phyloP scores from a whole-genome alignment of 2,113 vertebrate genomes.

The Atrichornis clamosus region DNA sequence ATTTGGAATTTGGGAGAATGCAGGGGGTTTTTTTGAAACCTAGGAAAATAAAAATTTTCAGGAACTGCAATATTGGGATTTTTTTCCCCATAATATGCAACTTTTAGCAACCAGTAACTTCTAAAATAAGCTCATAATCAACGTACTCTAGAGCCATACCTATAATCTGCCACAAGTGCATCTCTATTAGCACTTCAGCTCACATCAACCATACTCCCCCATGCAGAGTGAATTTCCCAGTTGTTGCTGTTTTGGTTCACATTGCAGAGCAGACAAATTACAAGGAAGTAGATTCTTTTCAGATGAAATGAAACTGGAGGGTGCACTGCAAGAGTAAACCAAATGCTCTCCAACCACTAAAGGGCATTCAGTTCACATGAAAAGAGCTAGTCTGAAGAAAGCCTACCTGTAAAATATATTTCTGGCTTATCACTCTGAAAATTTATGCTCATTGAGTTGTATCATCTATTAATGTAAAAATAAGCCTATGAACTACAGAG shows the following conservation, averaged over 20 bases:
- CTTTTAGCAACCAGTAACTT: neutral
- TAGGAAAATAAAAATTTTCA: neutral
- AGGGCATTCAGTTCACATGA: neutral
- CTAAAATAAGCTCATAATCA: neutral
- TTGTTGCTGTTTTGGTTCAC: neutral
- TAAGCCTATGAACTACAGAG: neutral
- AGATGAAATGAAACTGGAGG: neutral
- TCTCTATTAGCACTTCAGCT: neutral
- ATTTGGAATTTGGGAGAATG: neutral
- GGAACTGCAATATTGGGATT: neutral
- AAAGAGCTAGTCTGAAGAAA: neutral
- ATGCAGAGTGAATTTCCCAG: neutral
- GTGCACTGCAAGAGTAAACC: neutral
- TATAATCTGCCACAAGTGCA: neutral
- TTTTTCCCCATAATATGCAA: neutral
- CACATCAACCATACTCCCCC: neutral
- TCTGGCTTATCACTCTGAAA: neutral
- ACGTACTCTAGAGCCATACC: neutral
- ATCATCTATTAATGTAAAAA: neutral
- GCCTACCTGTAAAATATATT: neutral
- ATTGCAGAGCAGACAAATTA: neutral
- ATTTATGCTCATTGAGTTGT: neutral
- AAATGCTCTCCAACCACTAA: neutral
- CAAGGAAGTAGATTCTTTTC: neutral
- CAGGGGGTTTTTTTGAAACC: fast-evolving